These are phyloP conservation scores for Digitonthophagus gazella DNA, from an alignment of 2,888 invertebrate genomes.

Conservation along the genomic window DNA sequence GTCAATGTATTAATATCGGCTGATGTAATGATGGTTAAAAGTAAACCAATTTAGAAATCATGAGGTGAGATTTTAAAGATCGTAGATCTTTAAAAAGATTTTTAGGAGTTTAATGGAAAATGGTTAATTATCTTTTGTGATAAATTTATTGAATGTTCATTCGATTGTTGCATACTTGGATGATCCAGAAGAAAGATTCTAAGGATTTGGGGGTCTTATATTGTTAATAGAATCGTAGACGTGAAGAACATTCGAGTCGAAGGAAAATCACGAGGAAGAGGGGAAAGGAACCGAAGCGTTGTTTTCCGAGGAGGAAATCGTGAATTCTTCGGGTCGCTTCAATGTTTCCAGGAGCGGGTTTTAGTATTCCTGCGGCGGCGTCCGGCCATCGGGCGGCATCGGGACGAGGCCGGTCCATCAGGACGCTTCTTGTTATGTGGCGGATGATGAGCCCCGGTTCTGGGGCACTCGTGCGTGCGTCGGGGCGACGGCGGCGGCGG, in stretches of 20 bases:
- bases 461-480: conserved; percentile 13
- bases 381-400: conserved; percentile 8
- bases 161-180: neutral
- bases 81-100: no score
- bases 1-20: no score
- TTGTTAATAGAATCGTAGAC: neutral
- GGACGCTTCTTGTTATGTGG: conserved; percentile 15
- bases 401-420: conserved; percentile 5
- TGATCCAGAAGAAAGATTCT: neutral
- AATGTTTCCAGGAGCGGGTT: neutral
- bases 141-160: neutral
- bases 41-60: no score
- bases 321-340: neutral
- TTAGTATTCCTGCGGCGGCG: conserved; percentile 7
- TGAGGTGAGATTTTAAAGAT: no score
- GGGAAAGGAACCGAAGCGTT: neutral
- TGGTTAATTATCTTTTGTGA: no score
- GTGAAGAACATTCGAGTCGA: neutral
- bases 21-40: no score
- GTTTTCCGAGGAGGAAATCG: neutral
- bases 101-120: no score
- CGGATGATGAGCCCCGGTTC: conserved; percentile 14
- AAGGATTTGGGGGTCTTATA: neutral
- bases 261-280: neutral
- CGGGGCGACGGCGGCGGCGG: neutral